Evolutionary conservation across 2,113 vertebrate genomes (phyloP), one percentile per base, ranked within the genome.

Genomic region (Toxostoma redivivum): DNA sequence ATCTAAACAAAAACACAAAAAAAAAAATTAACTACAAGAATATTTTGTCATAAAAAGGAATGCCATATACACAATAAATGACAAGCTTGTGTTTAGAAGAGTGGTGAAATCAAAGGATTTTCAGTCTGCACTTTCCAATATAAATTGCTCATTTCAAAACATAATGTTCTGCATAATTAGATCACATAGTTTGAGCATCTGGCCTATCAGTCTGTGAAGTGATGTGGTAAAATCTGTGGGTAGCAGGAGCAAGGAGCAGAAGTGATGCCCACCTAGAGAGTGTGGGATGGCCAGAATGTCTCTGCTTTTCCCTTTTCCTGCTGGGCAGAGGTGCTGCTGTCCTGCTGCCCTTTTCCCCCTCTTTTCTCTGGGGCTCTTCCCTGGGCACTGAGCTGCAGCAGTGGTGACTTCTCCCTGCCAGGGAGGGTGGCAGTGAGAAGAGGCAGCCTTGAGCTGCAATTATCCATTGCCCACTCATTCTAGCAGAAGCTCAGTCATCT

Each of bases 111-210:
- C 70, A 90, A 83, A 90, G 66, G 81, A 62, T 94, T 93, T 95
- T 90, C 91, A 88, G 62, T 50, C 71, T 88, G 61, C 24, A 15
- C 31, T 92, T 91, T 44, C 21, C 42, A 20, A 58, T 91, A 90
- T 92, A 86, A 95, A 95, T 88, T 81, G 78, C 71, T 85, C 33
- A 58, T 94, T 96, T 77, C 42, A 83, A 93, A 94, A 61, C 70
- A 61, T 86, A 89, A 88, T 40, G 76, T 66, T 95, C 47, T 86
- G 74, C 85, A 30, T 95, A 93, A 95, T 96, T 92, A 93, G 92
- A 95, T 92, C 61, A 53, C 69, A 61, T 47, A 86, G 64, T 71
- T 44, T 67, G 62, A 82, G 87, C 81, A 87, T 93, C 81, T 91
- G 94, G 79, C 79, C 92, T 58, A 40, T 92, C 90, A 53, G 67